Conservation (phyloP, 2,888 invertebrate genomes). For the Harpalus rubripes region DNA sequence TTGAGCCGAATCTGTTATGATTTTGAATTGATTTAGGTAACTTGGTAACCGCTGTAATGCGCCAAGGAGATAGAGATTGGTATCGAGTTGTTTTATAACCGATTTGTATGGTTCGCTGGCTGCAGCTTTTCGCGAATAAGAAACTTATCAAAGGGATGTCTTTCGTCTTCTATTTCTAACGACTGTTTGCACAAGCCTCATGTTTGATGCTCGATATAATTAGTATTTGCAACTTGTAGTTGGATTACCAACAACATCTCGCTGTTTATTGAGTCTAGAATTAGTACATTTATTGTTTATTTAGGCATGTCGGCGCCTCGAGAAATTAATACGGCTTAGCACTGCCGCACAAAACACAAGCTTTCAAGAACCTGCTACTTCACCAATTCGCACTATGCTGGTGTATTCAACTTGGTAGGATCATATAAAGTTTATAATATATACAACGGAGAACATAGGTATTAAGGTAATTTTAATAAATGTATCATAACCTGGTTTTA, state of each 20-base stretch:
- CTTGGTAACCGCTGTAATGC: conserved; percentile 45
- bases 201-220: conserved; percentile 16
- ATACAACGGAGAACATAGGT: no score
- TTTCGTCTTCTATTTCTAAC: not conserved
- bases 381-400: not conserved
- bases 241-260: not conserved
- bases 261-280: conserved; percentile 36
- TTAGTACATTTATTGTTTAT: conserved; percentile 48
- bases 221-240: conserved; percentile 25
- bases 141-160: not conserved
- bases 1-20: conserved; percentile 46
- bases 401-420: not conserved
- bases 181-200: not conserved
- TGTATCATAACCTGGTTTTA: no score
- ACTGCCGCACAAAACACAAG: not conserved
- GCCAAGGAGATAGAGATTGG: conserved; percentile 30
- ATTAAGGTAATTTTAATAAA: no score
- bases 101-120: conserved; percentile 31
- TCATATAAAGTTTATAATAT: not conserved
- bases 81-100: conserved; percentile 44
- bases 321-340: conserved; percentile 31
- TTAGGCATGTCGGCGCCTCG: conserved; percentile 30
- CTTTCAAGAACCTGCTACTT: not conserved
- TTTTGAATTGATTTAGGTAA: conserved; percentile 52
- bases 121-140: conserved; percentile 2